Evolutionary conservation across 1,140 invertebrate species (phyloP).

Genomic region (Sminthurides bifidus): DNA sequence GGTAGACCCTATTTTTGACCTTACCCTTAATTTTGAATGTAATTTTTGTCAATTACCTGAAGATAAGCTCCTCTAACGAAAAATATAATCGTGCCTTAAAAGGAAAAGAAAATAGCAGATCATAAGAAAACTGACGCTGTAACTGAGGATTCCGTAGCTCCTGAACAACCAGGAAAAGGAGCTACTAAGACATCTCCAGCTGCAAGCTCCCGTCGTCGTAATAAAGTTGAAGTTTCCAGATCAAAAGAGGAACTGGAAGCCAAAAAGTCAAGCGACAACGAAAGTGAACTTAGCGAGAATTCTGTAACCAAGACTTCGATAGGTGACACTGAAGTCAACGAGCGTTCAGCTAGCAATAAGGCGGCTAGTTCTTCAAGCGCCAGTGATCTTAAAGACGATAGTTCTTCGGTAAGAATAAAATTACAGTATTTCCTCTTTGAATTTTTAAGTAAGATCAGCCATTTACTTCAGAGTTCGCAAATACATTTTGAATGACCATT

Average conservation of each 20-base stretch:
- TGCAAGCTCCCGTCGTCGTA: neutral
- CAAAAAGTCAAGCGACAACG: slow-evolving; percentile 1
- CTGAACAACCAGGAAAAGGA: neutral
- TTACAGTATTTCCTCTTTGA: neutral
- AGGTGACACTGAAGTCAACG: neutral
- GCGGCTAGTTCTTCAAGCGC: neutral
- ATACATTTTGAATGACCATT: neutral
- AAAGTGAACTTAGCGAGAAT: slow-evolving; percentile 6
- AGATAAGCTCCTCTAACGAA: neutral
- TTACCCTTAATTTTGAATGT: slow-evolving; percentile 2
- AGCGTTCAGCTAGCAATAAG: neutral
- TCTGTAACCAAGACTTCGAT: neutral
- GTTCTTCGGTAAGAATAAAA: neutral
- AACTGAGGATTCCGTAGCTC: slow-evolving; percentile 38
- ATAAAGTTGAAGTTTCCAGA: slow-evolving; percentile 4
- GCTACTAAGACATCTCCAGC: neutral
- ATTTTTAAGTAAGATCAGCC: neutral
- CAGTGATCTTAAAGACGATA: neutral
- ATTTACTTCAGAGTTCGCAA: neutral
- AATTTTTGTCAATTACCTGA: neutral
- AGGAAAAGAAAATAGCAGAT: slow-evolving; percentile 32
- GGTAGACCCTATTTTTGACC: slow-evolving; percentile 20
- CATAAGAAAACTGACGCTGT: slow-evolving; percentile 51
- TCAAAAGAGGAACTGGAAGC: slow-evolving; percentile 9
- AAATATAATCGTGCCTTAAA: slow-evolving; percentile 7